Conservation (phyloP, 1,140 invertebrate genomes). For the Pseudomyrmex pallidus region DNA sequence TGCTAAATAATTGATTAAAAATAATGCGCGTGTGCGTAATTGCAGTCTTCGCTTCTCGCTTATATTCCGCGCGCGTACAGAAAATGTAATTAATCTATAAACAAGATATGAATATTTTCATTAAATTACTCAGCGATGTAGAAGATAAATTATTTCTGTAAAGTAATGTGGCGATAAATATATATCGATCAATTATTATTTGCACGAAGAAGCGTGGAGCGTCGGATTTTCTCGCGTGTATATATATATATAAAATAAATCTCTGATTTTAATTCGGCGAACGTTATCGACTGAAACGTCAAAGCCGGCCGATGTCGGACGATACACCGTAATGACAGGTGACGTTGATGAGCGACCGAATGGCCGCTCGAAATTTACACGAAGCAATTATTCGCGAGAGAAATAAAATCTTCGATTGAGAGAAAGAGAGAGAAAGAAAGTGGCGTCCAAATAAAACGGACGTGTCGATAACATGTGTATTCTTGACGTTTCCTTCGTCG, state of each 20-base stretch:
- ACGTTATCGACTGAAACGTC: slow-evolving; percentile 56
- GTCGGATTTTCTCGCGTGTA: neutral
- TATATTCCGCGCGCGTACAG: neutral
- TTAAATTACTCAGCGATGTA: neutral
- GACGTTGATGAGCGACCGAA: slow-evolving; percentile 57
- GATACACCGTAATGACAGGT: slow-evolving; percentile 56
- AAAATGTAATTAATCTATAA: neutral
- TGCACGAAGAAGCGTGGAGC: slow-evolving; percentile 4
- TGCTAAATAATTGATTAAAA: slow-evolving; percentile 5
- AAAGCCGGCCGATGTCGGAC: slow-evolving; percentile 30
- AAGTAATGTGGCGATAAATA: neutral
- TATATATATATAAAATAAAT: slow-evolving; percentile 2
- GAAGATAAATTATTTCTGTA: neutral
- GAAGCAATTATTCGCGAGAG: slow-evolving; percentile 57
- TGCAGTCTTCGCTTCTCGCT: slow-evolving; percentile 3
- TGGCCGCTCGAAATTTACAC: slow-evolving; percentile 56
- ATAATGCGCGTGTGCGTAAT: neutral
- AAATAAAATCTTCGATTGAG: slow-evolving; percentile 56
- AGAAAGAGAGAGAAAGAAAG: neutral
- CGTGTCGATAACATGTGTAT: slow-evolving; percentile 50
- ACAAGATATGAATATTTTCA: neutral
- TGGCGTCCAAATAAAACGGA: slow-evolving; percentile 41
- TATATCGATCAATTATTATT: neutral
- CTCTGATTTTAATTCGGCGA: slow-evolving; percentile 53
- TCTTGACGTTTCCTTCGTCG: slow-evolving; percentile 51